These are phyloP conservation scores for Hepsetus odoe DNA, from an alignment of 2,113 vertebrate genomes.

Conservation along the genomic window DNA sequence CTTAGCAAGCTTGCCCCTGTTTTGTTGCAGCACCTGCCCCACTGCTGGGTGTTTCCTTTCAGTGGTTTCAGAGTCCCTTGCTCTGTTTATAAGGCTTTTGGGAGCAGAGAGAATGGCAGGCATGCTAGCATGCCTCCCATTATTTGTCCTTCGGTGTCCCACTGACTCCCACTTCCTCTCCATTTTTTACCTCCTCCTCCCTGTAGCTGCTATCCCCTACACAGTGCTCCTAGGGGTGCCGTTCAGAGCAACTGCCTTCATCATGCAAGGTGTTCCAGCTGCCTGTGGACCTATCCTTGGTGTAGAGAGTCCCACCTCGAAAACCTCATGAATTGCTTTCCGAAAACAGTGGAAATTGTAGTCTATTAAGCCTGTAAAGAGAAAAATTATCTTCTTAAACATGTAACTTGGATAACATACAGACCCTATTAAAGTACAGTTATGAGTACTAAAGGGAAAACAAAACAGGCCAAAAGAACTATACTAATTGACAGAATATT, in stretches of 20 bases:
- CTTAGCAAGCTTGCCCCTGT: slow-evolving; percentile 42
- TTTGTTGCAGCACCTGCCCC: slow-evolving; percentile 37
- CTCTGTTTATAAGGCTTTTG: slow-evolving; percentile 58
- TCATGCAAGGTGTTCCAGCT: slow-evolving; percentile 81
- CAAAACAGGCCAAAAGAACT: background rate
- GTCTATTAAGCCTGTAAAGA: slow-evolving; percentile 91
- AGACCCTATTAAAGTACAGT: background rate
- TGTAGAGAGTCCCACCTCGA: slow-evolving; percentile 91
- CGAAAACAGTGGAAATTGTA: slow-evolving; percentile 99
- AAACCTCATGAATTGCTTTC: slow-evolving; percentile 99
- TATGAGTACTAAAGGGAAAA: background rate
- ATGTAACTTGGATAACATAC: background rate
- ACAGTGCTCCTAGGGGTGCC: slow-evolving; percentile 91
- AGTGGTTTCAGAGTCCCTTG: slow-evolving; percentile 44
- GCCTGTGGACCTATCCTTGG: slow-evolving; percentile 82
- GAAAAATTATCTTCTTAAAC: slow-evolving; percentile 14
- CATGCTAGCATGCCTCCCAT: slow-evolving; percentile 42
- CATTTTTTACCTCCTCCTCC: slow-evolving; percentile 34
- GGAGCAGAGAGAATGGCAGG: slow-evolving; percentile 63
- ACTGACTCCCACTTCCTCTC: slow-evolving; percentile 46
- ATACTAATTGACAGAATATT: slow-evolving; percentile 12
- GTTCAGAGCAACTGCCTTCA: slow-evolving; percentile 92
- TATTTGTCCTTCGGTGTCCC: slow-evolving; percentile 40
- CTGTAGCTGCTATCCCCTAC: slow-evolving; percentile 68
- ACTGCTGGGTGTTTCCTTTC: slow-evolving; percentile 30